Evolutionary conservation across 2,113 vertebrate genomes (phyloP), one percentile per base, ranked within the genome.

Genomic region (Heterochromis multidens): DNA sequence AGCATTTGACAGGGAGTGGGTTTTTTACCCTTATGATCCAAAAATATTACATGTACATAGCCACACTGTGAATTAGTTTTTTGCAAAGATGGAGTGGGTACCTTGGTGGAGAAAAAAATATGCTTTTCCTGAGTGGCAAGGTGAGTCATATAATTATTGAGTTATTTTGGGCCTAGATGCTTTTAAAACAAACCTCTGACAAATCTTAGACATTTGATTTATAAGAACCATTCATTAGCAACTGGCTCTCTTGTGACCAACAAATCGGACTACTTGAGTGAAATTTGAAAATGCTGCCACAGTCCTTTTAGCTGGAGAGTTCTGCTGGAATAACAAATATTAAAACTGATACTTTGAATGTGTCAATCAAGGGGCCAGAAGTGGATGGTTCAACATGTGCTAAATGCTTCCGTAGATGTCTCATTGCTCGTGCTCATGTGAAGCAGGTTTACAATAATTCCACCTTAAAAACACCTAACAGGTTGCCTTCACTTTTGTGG

Each of bases 81-180:
- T 92, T 86, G 82, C 85, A 88, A 85, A 89, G 90, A 93, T 88
- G 91, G 87, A 93, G 94, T 91, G 83, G 80, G 87, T 80, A 90
- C 90, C 93, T 91, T 88, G 79, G 79, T 60, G 49, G 33, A 82
- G 84, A 79, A 89, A 70, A 88, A 94, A 89, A 89, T 17, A 80
- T 40, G 49, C n/a, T 89, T 95, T 94, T 89, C 92, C 91, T 92
- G 85, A 89, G 86, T 92, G 93, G 91, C 88, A 92, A 93, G 86
- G 78, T 94, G 93, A 96, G 91, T 94, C 94, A 94, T 94, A 87
- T 93, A 95, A 93, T 94, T 92, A 94, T 89, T 77, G 87, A 92
- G 92, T 93, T 94, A 93, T 95, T 95, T 93, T 85, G 90, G 81
- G 89, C 81, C 76, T 91, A 79, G 6, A n/a, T 80, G 89, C 83